A percentile compares a stretch with the other conserved stretches of the same genome.
phyloP scores from a whole-genome alignment of 2,888 invertebrate species.

The Eustalomyia histrio region DNA sequence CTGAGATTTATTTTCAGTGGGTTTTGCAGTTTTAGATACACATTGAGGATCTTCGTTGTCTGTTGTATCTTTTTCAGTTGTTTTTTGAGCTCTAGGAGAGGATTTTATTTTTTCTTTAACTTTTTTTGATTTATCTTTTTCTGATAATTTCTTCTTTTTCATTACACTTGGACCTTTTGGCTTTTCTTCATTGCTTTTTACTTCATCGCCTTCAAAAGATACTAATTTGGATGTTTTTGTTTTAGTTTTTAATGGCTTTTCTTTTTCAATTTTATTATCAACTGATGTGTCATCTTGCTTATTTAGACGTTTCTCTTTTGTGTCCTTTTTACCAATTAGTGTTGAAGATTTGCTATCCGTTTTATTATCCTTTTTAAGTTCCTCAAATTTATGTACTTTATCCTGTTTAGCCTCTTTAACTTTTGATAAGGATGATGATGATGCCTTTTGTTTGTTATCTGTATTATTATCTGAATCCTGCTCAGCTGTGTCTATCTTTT shows the following conservation, averaged over 20 bases:
- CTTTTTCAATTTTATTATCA: conserved; percentile 23
- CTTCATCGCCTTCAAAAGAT: conserved; percentile 4
- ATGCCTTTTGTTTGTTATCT: not conserved
- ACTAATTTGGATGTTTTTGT: conserved; percentile 23
- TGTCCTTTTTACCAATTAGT: not conserved
- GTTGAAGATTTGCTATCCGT: not conserved
- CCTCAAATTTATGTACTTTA: not conserved
- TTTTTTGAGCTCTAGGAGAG: not conserved
- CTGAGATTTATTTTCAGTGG: not conserved
- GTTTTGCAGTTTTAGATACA: too few species aligned
- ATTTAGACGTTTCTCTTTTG: not conserved
- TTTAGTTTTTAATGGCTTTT: conserved; percentile 5
- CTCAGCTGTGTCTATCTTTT: conserved; percentile 32
- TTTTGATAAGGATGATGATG: not conserved
- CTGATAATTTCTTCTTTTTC: not conserved
- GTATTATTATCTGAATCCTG: not conserved
- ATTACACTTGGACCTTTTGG: conserved; percentile 18
- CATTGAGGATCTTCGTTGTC: too few species aligned
- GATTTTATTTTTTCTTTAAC: not conserved
- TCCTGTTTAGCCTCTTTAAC: not conserved
- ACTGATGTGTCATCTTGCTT: conserved; percentile 15
- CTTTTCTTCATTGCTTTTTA: not conserved
- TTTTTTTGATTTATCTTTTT: not conserved
- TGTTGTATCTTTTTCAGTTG: not conserved
- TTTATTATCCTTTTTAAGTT: not conserved